These are phyloP conservation scores for Polyommatus icarus DNA, from an alignment of 2,888 invertebrate species.

Conservation along the genomic window DNA sequence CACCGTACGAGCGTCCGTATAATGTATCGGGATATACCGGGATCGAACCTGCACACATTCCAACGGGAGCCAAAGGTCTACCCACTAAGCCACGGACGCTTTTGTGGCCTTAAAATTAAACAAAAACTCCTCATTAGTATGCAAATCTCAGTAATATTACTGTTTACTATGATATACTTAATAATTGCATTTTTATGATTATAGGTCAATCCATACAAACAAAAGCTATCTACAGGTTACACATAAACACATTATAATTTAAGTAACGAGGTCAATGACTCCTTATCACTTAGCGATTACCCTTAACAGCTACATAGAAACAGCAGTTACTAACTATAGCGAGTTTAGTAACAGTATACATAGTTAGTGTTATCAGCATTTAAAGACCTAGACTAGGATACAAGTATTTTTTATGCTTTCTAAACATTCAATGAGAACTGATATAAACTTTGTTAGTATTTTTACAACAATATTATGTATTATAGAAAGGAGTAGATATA, in stretches of 20 bases:
- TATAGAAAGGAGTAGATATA: too few species aligned
- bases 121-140: not conserved
- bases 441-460: too few species aligned
- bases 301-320: too few species aligned
- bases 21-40: too few species aligned
- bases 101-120: not conserved
- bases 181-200: not conserved
- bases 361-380: too few species aligned
- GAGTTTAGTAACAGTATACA: not conserved
- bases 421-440: not conserved
- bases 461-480: too few species aligned
- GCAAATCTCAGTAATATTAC: not conserved
- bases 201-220: not conserved
- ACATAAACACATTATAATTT: slow-evolving; percentile 10
- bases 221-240: slow-evolving; percentile 17
- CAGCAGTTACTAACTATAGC: not conserved
- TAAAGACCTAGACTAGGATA: not conserved
- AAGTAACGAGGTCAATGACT: slow-evolving; percentile 14
- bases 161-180: not conserved
- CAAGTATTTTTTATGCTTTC: not conserved
- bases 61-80: too few species aligned
- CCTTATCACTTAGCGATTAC: not conserved
- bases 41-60: too few species aligned
- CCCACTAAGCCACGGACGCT: too few species aligned
- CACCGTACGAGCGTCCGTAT: too few species aligned